Evolutionary conservation across 2,113 vertebrate species (phyloP).

Genomic region (Cercopithecus mona): DNA sequence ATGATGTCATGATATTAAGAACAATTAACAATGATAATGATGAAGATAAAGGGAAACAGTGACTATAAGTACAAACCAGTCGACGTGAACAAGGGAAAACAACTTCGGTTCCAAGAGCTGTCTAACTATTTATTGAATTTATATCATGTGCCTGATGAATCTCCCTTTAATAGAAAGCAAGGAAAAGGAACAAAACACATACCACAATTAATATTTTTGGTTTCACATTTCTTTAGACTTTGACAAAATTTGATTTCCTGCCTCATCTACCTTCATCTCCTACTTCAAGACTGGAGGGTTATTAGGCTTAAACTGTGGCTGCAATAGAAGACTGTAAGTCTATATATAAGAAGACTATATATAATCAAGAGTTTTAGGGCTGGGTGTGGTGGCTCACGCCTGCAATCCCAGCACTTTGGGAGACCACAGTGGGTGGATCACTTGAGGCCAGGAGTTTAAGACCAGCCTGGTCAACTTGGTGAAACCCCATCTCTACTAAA

Average conservation of each 20-base stretch:
- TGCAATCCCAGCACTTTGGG: too few relatives aligned
- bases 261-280: not conserved
- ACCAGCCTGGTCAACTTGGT: too few relatives aligned
- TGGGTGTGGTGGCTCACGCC: too few relatives aligned
- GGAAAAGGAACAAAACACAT: not conserved
- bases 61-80: not conserved
- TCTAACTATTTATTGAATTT: constrained; percentile 11
- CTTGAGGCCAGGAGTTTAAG: too few relatives aligned
- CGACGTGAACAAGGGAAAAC: not conserved
- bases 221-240: constrained; percentile 11
- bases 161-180: not conserved
- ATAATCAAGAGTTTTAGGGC: not conserved
- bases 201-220: not conserved
- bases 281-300: not conserved
- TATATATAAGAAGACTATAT: constrained; percentile 23
- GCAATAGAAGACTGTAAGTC: not conserved
- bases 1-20: not conserved
- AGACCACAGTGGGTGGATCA: too few relatives aligned
- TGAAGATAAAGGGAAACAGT: not conserved
- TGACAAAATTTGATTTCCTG: constrained; percentile 20
- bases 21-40: not conserved
- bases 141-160: not conserved
- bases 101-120: constrained; percentile 25
- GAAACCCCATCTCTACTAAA: too few relatives aligned
- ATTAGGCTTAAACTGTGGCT: not conserved